These are phyloP conservation scores for Sclerurus mexicanus DNA, from an alignment of 2,113 vertebrate species.

Conservation along the genomic window DNA sequence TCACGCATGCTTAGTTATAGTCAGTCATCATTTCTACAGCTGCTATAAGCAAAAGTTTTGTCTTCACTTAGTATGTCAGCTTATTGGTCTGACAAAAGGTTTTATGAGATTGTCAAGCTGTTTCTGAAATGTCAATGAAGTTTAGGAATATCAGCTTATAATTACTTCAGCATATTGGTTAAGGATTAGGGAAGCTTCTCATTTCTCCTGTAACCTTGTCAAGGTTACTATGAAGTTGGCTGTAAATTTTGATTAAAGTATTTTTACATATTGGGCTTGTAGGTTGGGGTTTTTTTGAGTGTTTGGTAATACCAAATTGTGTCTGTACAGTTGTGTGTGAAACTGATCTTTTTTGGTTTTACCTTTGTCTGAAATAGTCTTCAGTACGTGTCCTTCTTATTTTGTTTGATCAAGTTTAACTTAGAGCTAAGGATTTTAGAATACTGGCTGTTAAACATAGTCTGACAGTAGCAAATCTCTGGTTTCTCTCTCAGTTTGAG, in stretches of 20 bases:
- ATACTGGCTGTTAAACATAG: neutral
- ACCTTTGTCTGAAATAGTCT: neutral
- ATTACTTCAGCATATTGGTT: neutral
- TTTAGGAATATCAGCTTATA: neutral
- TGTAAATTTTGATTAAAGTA: neutral
- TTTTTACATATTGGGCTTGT: rapidly evolving
- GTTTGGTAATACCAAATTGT: neutral
- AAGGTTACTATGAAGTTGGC: neutral
- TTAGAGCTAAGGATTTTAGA: neutral
- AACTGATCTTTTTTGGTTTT: neutral
- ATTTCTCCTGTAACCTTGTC: neutral
- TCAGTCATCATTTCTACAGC: neutral
- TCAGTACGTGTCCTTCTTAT: neutral
- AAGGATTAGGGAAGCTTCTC: neutral
- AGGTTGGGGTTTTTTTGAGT: neutral
- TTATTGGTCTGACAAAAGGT: neutral
- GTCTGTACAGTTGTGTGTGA: neutral
- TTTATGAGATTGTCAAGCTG: neutral
- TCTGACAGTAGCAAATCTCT: neutral
- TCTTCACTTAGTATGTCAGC: neutral
- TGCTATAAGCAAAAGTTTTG: neutral
- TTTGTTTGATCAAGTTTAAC: neutral
- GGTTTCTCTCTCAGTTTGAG: neutral
- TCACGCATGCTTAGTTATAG: rapidly evolving
- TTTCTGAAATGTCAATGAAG: neutral